These are phyloP conservation scores for Halyomorpha halys DNA, from an alignment of 1,140 invertebrate species.

Conservation along the genomic window DNA sequence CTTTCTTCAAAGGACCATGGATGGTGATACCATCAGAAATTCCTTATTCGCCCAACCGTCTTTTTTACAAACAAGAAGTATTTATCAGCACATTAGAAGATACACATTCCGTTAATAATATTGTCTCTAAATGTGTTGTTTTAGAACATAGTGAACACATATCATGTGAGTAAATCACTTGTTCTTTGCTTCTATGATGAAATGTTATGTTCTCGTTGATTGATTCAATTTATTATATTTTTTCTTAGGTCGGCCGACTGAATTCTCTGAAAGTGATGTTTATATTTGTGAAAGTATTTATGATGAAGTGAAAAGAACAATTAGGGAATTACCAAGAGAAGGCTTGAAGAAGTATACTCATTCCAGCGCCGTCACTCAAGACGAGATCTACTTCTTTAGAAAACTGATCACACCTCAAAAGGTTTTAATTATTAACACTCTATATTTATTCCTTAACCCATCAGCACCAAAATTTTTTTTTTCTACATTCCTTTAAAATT, in stretches of 20 bases:
- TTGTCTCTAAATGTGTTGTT: slow-evolving; percentile 84
- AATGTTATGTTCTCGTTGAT: neutral
- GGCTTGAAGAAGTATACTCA: slow-evolving; percentile 76
- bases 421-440: slow-evolving; percentile 44
- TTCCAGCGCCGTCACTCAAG: slow-evolving; percentile 69
- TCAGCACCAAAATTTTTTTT: too few relatives aligned
- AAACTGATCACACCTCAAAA: slow-evolving; percentile 62
- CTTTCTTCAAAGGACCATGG: slow-evolving; percentile 88
- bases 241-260: slow-evolving; percentile 74
- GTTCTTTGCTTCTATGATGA: neutral
- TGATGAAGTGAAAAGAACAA: slow-evolving; percentile 73
- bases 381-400: slow-evolving; percentile 87
- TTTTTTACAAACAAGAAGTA: slow-evolving; percentile 94
- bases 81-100: slow-evolving; percentile 86
- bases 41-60: slow-evolving; percentile 53
- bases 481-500: too few relatives aligned
- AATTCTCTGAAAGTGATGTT: slow-evolving; percentile 84
- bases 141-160: slow-evolving; percentile 85
- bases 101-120: slow-evolving; percentile 77
- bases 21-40: slow-evolving; percentile 82
- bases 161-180: slow-evolving; percentile 51
- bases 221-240: slow-evolving; percentile 16
- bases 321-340: slow-evolving; percentile 58
- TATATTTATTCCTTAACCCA: too few relatives aligned
- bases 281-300: slow-evolving; percentile 91